Percentiles rank a stretch among this genome's conserved stretches.
These are phyloP conservation scores for Spisula subtruncata DNA, from an alignment of 2,888 invertebrate genomes.

Conservation along the genomic window DNA sequence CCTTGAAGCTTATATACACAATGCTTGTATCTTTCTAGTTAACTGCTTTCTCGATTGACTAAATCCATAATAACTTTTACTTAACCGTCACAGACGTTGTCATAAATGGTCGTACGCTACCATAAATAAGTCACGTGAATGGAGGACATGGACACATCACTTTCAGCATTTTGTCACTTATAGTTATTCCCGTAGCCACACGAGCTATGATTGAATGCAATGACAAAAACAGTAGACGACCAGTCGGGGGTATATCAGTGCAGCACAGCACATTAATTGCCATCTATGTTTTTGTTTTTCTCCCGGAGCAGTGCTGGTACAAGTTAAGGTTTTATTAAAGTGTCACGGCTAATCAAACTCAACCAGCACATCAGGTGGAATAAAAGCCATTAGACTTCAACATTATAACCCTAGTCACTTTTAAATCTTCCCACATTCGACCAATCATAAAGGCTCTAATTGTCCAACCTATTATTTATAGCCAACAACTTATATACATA, in stretches of 20 bases:
- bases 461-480: no score
- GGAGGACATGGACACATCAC: constrained; percentile 36
- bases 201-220: constrained; percentile 60
- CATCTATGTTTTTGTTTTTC: constrained; percentile 42
- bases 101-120: constrained; percentile 42
- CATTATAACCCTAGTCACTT: neutral
- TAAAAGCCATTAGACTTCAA: neutral
- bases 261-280: constrained; percentile 44
- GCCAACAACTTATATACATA: no score
- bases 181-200: constrained; percentile 49
- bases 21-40: constrained; percentile 24
- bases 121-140: constrained; percentile 47
- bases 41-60: constrained; percentile 24
- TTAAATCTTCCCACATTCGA: no score
- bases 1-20: no score
- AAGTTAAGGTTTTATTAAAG: constrained; percentile 46
- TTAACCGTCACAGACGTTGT: constrained; percentile 29
- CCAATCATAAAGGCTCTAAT: no score
- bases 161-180: constrained; percentile 62
- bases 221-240: constrained; percentile 65
- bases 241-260: constrained; percentile 64
- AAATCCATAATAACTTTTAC: constrained; percentile 29
- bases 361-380: neutral
- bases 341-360: constrained; percentile 51
- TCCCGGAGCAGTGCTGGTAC: constrained; percentile 34